These are phyloP conservation scores for Augochlorella aurata DNA, from an alignment of 2,888 invertebrate species.

Conservation along the genomic window DNA sequence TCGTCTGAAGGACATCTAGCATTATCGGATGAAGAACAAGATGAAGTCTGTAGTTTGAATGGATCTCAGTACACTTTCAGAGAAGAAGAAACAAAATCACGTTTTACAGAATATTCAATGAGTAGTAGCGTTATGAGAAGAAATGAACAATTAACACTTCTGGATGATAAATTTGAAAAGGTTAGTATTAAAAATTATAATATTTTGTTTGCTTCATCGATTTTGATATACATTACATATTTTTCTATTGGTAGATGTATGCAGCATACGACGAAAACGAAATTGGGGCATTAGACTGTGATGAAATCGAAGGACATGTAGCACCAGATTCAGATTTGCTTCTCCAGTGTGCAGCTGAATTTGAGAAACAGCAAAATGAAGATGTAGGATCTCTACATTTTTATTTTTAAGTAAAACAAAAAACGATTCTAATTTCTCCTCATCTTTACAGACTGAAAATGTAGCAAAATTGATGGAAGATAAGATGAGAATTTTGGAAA, in stretches of 20 bases:
- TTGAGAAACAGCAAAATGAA: slow-evolving; percentile 85
- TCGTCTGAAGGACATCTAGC: slow-evolving; percentile 70
- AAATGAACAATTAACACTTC: slow-evolving; percentile 90
- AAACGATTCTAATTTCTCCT: neutral
- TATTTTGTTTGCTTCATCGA: neutral
- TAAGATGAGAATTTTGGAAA: slow-evolving; percentile 73
- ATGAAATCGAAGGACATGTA: slow-evolving; percentile 93
- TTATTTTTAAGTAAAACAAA: neutral
- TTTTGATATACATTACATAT: neutral
- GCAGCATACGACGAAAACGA: slow-evolving; percentile 94
- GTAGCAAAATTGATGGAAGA: slow-evolving; percentile 76
- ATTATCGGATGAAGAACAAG: slow-evolving; percentile 78
- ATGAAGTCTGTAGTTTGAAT: slow-evolving; percentile 82
- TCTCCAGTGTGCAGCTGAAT: slow-evolving; percentile 89
- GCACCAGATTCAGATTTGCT: slow-evolving; percentile 88
- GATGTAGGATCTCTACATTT: slow-evolving; percentile 63
- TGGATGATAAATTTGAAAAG: slow-evolving; percentile 95
- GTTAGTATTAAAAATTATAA: slow-evolving; percentile 81
- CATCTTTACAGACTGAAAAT: slow-evolving; percentile 72
- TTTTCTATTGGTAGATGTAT: slow-evolving; percentile 84
- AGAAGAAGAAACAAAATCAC: slow-evolving; percentile 91
- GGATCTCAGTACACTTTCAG: slow-evolving; percentile 82
- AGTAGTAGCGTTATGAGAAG: slow-evolving; percentile 94
- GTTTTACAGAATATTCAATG: slow-evolving; percentile 97
- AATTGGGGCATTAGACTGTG: slow-evolving; percentile 93